Evolutionary conservation across 2,797 vertebrate genomes (phyloP).

Genomic region (Schizopygopsis malacanthus): DNA sequence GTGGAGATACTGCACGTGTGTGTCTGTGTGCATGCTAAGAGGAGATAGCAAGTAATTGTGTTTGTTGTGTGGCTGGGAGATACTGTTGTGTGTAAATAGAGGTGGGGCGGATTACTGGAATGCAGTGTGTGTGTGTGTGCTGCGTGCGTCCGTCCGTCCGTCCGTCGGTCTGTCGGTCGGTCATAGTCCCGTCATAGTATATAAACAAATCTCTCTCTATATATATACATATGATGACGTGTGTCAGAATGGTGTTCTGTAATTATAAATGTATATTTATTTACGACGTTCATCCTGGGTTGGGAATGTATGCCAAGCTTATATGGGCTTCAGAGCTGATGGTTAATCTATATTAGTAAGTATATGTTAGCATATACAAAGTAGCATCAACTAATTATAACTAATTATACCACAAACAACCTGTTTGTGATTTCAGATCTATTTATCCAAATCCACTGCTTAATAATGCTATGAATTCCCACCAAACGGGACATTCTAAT

Average conservation of each 20-base stretch:
- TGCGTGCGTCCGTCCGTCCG: neutral
- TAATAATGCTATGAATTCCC: neutral
- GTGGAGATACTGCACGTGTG: slow-evolving; percentile 14
- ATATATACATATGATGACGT: neutral
- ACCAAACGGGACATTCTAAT: neutral
- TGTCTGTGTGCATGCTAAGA: slow-evolving; percentile 52
- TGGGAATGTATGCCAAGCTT: neutral
- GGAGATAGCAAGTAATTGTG: slow-evolving; percentile 62
- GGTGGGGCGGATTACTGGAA: slow-evolving; percentile 55
- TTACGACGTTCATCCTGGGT: neutral
- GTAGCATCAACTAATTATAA: neutral
- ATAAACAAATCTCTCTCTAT: neutral
- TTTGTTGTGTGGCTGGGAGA: slow-evolving; percentile 35
- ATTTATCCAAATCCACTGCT: neutral
- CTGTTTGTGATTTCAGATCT: neutral
- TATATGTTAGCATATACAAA: neutral
- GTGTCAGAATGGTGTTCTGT: neutral
- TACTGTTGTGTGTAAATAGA: slow-evolving; percentile 47
- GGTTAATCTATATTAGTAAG: neutral
- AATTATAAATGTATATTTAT: slow-evolving; percentile 7
- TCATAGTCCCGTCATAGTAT: slow-evolving; percentile 62
- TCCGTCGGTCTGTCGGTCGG: too few relatives aligned
- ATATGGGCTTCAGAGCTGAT: neutral
- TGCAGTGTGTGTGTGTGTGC: slow-evolving; percentile 51
- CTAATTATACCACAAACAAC: too few relatives aligned